Evolutionary conservation across 2,113 vertebrate genomes (phyloP), one percentile per base, ranked within the genome.

Genomic region (Rattus rattus): DNA sequence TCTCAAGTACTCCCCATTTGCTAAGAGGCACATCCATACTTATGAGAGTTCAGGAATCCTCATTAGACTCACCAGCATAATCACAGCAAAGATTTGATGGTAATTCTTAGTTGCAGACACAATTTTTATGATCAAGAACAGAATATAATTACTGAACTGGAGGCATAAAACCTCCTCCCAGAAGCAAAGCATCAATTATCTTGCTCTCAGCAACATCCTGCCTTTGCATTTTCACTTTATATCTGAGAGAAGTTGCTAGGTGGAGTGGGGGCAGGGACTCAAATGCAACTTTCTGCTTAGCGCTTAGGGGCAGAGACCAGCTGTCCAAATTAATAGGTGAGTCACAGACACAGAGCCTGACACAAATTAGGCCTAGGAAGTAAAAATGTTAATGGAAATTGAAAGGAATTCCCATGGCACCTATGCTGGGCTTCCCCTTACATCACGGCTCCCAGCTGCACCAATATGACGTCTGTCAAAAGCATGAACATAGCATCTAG

Each of bases 241-340:
- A 91, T 92, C 54, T 52, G 28, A 95, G 22, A 16, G 30, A 76
- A 79, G 30, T 76, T 19, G 0, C 5, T 94, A 47, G 88, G 59
- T 47, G 8, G 43, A 24, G 14, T 47, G 2, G 52, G n/a, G 10
- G 26, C 20, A 16, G 10, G n/a, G 73, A 93, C 94, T 93, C 86
- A 97, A 95, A 91, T 19, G 75, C 13, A 79, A 43, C 54, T 91
- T 89, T 16, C 52, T 63, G 61, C 13, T 86, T 86, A 94, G 81
- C 69, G 17, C 9, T 94, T 94, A 19, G 52, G 83, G 89, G 49
- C 19, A 93, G 77, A 89, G 67, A 86, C 73, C 49, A 97, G 86
- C 54, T 96, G 94, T 92, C 73, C 75, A 90, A 96, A 92, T 97
- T 84, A 94, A 94, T 91, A 92, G 85, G 61, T 96, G 33, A 94